Conservation (phyloP, 2,797 vertebrate genomes). For the Odontamblyopus rebecca region DNA sequence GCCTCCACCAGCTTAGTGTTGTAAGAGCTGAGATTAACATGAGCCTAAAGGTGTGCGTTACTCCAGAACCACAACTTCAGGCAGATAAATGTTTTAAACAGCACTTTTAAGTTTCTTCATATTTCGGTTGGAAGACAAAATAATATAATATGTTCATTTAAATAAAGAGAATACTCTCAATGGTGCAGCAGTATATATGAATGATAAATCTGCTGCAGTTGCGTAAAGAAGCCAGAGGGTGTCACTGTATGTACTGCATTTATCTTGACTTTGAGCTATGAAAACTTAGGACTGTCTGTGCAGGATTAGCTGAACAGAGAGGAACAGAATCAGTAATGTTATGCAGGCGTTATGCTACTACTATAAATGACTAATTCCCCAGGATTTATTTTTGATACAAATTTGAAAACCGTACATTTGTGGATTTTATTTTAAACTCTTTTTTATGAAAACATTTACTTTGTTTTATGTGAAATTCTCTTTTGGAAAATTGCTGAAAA, state of each 20-base stretch:
- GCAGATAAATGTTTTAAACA: background rate
- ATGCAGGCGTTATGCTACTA: background rate
- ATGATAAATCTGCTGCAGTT: conserved; percentile 53
- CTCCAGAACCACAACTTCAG: background rate
- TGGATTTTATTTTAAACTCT: background rate
- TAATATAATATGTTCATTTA: background rate
- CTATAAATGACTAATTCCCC: background rate
- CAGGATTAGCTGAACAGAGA: background rate
- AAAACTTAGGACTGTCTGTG: background rate
- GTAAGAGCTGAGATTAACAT: conserved; percentile 28
- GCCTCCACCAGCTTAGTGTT: conserved; percentile 44
- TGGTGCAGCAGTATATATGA: background rate
- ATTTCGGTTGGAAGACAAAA: background rate
- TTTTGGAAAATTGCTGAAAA: background rate
- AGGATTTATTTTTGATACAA: background rate
- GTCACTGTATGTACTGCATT: conserved; percentile 60
- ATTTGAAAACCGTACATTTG: background rate
- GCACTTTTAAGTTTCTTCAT: background rate
- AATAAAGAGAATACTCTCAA: background rate
- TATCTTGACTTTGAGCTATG: conserved; percentile 18
- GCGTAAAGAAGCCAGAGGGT: conserved; percentile 58
- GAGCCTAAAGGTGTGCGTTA: conserved; percentile 9
- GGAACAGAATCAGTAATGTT: background rate
- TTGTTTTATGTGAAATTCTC: background rate
- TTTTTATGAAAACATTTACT: background rate